Evolutionary conservation across 2,888 invertebrate genomes (phyloP).

Genomic region (Eumerus sabulonum): DNA sequence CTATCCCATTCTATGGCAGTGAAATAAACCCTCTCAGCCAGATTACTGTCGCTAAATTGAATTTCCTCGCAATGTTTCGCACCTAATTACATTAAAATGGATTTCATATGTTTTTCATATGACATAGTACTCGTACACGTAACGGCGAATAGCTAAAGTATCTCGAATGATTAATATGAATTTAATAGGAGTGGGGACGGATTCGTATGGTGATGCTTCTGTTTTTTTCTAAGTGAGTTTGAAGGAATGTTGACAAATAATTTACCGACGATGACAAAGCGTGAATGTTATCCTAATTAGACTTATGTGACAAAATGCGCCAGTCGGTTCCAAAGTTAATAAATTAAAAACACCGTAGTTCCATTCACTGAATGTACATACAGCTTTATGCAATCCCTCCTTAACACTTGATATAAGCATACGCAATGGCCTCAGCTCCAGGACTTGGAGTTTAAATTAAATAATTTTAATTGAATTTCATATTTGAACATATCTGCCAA

Average conservation of each 20-base stretch:
- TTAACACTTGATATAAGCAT: too few species aligned
- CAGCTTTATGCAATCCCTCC: too few species aligned
- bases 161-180: constrained; percentile 36
- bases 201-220: too few species aligned
- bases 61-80: constrained; percentile 9
- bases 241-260: constrained; percentile 31
- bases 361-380: not conserved
- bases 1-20: not conserved
- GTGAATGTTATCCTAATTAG: too few species aligned
- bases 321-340: not conserved
- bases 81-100: too few species aligned
- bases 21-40: not conserved
- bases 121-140: not conserved
- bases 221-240: constrained; percentile 3
- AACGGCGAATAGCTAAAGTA: constrained; percentile 22
- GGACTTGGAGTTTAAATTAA: too few species aligned
- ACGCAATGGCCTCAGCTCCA: too few species aligned
- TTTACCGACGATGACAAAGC: too few species aligned
- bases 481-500: too few species aligned
- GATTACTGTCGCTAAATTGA: constrained; percentile 27
- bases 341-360: not conserved
- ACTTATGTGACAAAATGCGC: too few species aligned
- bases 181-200: constrained; percentile 20
- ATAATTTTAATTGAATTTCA: too few species aligned
- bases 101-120: not conserved